Conservation (phyloP, 2,888 invertebrate species). For the Odontocerum albicorne region DNA sequence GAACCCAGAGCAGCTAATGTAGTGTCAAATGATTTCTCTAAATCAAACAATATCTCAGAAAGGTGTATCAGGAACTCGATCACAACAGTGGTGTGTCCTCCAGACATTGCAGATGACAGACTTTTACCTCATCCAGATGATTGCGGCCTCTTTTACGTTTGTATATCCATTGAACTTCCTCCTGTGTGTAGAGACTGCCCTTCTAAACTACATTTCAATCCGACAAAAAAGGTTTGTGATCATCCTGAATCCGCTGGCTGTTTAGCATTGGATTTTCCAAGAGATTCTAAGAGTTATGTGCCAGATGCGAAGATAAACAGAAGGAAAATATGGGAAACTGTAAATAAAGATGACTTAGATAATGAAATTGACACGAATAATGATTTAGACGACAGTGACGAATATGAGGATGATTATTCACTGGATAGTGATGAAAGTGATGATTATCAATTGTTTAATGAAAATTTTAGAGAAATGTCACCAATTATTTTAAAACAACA, state of each 20-base stretch:
- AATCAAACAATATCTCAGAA: slow-evolving; percentile 37
- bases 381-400: neutral
- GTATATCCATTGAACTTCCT: slow-evolving; percentile 21
- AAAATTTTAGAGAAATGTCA: too few species aligned
- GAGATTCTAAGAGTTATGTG: neutral
- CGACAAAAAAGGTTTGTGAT: slow-evolving; percentile 19
- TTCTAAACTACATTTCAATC: slow-evolving; percentile 19
- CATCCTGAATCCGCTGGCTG: slow-evolving; percentile 21
- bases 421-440: neutral
- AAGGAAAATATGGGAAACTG: too few species aligned
- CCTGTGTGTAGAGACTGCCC: slow-evolving; percentile 28
- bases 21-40: too few species aligned
- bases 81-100: slow-evolving; percentile 39
- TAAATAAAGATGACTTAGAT: neutral
- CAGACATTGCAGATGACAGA: slow-evolving; percentile 19
- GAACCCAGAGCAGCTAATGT: too few species aligned
- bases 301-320: neutral
- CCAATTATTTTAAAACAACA: too few species aligned
- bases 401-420: neutral
- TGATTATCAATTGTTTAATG: neutral
- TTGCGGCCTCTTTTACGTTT: slow-evolving; percentile 27
- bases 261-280: neutral
- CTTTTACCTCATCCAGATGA: slow-evolving; percentile 23
- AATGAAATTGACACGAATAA: neutral
- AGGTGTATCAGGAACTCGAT: slow-evolving; percentile 38